Conservation (phyloP, 1,140 invertebrate species). For the Doryteuthis pealeii region DNA sequence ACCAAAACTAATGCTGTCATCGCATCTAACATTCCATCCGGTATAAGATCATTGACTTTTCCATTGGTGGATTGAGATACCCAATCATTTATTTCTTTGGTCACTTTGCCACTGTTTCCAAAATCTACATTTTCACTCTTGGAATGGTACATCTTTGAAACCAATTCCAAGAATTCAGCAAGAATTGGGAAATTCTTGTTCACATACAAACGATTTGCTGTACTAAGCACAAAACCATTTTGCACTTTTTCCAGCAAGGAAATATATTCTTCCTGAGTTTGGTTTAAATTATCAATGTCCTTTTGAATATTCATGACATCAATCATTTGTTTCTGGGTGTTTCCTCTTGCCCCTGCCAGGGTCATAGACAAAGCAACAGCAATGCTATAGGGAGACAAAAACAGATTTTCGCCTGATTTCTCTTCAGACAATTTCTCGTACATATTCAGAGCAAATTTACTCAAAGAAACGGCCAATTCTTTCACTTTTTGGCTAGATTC, state of each 20-base stretch:
- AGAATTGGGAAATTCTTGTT: neutral
- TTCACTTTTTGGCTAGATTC: no score
- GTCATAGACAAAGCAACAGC: conserved; percentile 68
- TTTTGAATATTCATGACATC: neutral
- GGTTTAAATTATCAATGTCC: neutral
- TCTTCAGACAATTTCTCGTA: neutral
- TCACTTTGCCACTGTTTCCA: conserved; percentile 23
- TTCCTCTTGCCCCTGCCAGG: conserved; percentile 68
- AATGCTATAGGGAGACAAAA: conserved; percentile 71
- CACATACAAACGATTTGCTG: conserved; percentile 12
- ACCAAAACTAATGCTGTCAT: conserved; percentile 70
- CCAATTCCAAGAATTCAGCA: neutral
- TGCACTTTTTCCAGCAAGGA: neutral
- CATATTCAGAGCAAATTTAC: neutral
- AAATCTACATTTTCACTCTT: neutral
- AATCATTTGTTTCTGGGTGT: conserved; percentile 68
- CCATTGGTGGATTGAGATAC: conserved; percentile 67
- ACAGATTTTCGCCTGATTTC: conserved; percentile 57
- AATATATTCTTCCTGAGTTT: neutral
- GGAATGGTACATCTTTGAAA: conserved; percentile 2
- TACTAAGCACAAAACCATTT: neutral
- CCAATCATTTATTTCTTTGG: conserved; percentile 68
- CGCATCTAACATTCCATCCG: conserved; percentile 53
- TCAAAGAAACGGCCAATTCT: neutral
- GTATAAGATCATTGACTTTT: conserved; percentile 68